phyloP scores from a whole-genome alignment of 2,888 invertebrate genomes.

The Caenorhabditis panamensis region DNA sequence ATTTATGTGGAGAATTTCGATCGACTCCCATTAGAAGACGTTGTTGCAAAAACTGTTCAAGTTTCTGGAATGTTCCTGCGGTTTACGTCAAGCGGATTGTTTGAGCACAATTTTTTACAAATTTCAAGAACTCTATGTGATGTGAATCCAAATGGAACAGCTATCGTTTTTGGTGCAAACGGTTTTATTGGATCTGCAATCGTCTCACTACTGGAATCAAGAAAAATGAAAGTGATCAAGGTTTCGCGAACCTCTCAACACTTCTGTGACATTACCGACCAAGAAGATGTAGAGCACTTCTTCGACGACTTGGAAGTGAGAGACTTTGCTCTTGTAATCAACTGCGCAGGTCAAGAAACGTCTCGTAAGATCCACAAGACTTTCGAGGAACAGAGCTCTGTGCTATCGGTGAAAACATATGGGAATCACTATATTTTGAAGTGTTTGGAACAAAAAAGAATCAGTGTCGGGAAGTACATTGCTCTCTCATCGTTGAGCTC shows the following conservation, averaged over 20 bases:
- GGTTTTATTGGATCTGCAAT: conserved; percentile 41
- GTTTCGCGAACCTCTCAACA: conserved; percentile 24
- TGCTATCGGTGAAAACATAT: conserved; percentile 59
- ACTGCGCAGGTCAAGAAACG: conserved; percentile 64
- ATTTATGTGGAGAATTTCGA: conserved; percentile 57
- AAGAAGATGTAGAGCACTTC: conserved; percentile 5
- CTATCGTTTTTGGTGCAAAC: conserved; percentile 47
- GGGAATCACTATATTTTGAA: conserved; percentile 62
- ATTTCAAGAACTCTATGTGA: background rate
- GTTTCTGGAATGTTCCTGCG: background rate
- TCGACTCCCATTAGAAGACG: background rate
- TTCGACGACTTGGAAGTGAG: background rate
- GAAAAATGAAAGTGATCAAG: background rate
- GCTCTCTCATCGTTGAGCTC: conserved; percentile 72
- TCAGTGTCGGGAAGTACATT: conserved; percentile 62
- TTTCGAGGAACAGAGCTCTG: conserved; percentile 43
- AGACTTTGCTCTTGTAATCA: conserved; percentile 40
- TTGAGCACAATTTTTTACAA: conserved; percentile 3
- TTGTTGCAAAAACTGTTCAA: background rate
- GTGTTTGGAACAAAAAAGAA: conserved; percentile 35
- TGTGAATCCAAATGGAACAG: background rate
- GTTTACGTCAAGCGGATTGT: background rate
- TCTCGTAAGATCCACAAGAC: conserved; percentile 46
- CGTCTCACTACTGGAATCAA: background rate
- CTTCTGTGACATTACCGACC: conserved; percentile 32